Percentiles rank a stretch among this genome's conserved stretches.
Conservation (phyloP, 2,797 vertebrate species). For the Garrulus glandarius region DNA sequence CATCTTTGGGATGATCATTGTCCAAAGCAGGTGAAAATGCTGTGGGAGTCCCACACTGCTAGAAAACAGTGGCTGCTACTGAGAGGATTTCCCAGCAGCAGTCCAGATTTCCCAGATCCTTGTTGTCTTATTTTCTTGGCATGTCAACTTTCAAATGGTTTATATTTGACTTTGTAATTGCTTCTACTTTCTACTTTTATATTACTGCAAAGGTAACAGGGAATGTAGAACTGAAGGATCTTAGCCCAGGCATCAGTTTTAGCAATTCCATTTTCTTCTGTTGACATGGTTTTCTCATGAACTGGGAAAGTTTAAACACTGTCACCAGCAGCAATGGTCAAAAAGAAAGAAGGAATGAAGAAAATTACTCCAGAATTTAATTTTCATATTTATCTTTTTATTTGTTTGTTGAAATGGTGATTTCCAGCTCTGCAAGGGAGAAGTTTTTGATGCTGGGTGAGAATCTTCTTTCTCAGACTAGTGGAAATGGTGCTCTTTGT, state of each 20-base stretch:
- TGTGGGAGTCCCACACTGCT: neutral
- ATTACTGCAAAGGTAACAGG: neutral
- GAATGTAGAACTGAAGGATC: neutral
- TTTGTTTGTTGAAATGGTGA: neutral
- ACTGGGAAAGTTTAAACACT: neutral
- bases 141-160: neutral
- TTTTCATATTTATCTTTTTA: neutral
- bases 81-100: neutral
- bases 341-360: neutral
- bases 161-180: neutral
- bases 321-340: neutral
- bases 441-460: neutral
- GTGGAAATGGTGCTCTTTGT: neutral
- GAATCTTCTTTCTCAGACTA: neutral
- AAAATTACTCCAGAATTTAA: neutral
- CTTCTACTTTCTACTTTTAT: neutral
- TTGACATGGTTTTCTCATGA: neutral
- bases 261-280: neutral
- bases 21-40: neutral
- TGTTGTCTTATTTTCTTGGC: neutral
- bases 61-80: neutral
- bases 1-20: neutral
- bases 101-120: neutral
- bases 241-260: neutral
- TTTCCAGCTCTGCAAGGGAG: neutral